Evolutionary conservation across 2,113 vertebrate genomes (phyloP).

Genomic region (Brienomyrus longianalis): DNA sequence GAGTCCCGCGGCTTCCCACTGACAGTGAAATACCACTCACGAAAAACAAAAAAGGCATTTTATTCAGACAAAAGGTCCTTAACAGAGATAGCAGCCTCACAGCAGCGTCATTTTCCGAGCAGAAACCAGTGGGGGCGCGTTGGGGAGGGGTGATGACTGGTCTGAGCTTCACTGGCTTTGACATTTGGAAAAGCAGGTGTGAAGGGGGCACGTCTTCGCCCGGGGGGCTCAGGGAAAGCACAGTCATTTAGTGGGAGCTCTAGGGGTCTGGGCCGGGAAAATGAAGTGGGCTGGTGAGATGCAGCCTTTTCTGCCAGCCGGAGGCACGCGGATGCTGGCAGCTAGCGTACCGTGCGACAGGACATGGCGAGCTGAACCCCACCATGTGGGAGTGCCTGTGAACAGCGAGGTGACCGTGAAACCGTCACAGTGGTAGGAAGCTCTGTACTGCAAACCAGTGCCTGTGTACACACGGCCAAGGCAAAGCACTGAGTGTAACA

Average conservation of each 20-base stretch:
- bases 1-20: background rate
- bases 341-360: background rate
- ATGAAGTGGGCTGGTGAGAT: background rate
- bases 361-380: background rate
- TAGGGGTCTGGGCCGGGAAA: background rate
- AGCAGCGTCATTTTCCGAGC: background rate
- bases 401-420: background rate
- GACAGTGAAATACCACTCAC: background rate
- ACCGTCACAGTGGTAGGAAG: background rate
- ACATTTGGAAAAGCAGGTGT: constrained; percentile 5
- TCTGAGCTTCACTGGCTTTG: background rate
- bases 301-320: background rate
- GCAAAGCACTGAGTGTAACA: background rate
- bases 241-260: background rate
- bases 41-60: background rate
- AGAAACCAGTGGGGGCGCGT: background rate
- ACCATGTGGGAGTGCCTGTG: background rate
- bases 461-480: background rate
- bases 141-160: background rate
- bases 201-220: background rate
- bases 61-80: constrained; percentile 3
- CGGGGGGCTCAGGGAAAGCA: background rate
- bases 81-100: background rate
- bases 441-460: background rate
- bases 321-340: background rate